phyloP scores from a whole-genome alignment of 2,888 invertebrate genomes.

The Dasypogon diadema region DNA sequence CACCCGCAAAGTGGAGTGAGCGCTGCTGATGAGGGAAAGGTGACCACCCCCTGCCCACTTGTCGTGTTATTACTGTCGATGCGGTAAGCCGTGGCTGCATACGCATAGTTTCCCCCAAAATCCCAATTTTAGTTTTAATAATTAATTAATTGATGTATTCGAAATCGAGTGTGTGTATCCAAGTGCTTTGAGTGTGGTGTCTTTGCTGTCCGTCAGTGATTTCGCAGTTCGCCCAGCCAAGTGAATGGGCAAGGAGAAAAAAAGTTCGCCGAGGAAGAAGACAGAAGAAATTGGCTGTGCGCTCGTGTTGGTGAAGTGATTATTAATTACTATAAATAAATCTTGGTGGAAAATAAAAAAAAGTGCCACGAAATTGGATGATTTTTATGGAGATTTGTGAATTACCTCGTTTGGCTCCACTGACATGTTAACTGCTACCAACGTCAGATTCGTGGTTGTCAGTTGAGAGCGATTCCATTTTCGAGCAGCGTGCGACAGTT shows the following conservation, averaged over 20 bases:
- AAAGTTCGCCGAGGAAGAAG: not conserved
- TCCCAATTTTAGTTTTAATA: not conserved
- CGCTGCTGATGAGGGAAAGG: not conserved
- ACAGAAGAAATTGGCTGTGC: not conserved
- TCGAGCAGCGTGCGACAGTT: not conserved
- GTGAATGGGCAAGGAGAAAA: not conserved
- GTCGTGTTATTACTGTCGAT: not conserved
- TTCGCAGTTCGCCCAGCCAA: not conserved
- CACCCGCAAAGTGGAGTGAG: not conserved
- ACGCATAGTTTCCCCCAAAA: no score
- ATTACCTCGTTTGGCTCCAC: not conserved
- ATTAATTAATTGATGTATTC: conserved; percentile 6
- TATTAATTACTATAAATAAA: conserved; percentile 47
- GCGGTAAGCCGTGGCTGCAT: not conserved
- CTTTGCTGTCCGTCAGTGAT: not conserved
- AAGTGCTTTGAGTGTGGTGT: conserved; percentile 9
- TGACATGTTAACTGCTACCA: not conserved
- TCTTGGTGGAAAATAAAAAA: not conserved
- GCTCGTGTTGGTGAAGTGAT: conserved; percentile 18
- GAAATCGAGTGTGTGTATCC: conserved; percentile 3
- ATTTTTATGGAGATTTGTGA: conserved; percentile 2
- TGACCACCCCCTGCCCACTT: not conserved
- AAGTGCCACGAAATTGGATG: conserved; percentile 3
- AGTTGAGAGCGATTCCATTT: not conserved
- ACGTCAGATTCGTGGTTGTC: not conserved